A percentile compares a stretch with the other conserved stretches of the same genome.
These are phyloP conservation scores for Callinectes sapidus DNA, from an alignment of 2,888 invertebrate species.

Conservation along the genomic window DNA sequence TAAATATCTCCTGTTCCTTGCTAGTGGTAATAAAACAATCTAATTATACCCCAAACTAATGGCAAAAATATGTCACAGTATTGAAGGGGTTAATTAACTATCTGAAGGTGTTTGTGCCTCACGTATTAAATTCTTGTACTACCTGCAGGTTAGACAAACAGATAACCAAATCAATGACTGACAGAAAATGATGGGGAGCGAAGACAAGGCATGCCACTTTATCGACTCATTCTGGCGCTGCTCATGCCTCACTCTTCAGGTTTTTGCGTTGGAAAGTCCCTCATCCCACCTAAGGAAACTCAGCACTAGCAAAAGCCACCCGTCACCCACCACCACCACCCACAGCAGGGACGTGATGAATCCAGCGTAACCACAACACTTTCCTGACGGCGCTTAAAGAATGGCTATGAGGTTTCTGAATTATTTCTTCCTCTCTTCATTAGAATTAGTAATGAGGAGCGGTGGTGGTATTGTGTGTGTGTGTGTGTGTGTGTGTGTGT, in stretches of 20 bases:
- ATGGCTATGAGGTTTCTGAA: not conserved
- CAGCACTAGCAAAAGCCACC: not conserved
- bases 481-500: constrained; percentile 31
- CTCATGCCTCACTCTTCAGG: not conserved
- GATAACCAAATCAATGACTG: no score
- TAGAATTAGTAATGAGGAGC: not conserved
- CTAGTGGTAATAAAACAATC: no score
- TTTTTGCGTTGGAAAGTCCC: not conserved
- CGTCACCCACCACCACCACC: not conserved
- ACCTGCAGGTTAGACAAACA: no score
- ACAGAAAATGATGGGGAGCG: no score
- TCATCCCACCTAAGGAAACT: not conserved
- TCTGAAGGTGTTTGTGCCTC: not conserved
- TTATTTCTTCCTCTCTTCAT: not conserved
- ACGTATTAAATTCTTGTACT: not conserved
- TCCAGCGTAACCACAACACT: not conserved
- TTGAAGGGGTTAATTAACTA: no score
- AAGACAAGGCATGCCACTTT: no score
- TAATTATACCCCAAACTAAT: no score
- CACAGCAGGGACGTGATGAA: not conserved
- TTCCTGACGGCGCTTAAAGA: not conserved
- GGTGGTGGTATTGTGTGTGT: not conserved
- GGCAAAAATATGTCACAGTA: no score
- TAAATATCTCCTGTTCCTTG: no score
- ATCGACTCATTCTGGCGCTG: no score